These are phyloP conservation scores for Drosophila carrolli DNA, from an alignment of 1,140 invertebrate genomes.

Conservation along the genomic window DNA sequence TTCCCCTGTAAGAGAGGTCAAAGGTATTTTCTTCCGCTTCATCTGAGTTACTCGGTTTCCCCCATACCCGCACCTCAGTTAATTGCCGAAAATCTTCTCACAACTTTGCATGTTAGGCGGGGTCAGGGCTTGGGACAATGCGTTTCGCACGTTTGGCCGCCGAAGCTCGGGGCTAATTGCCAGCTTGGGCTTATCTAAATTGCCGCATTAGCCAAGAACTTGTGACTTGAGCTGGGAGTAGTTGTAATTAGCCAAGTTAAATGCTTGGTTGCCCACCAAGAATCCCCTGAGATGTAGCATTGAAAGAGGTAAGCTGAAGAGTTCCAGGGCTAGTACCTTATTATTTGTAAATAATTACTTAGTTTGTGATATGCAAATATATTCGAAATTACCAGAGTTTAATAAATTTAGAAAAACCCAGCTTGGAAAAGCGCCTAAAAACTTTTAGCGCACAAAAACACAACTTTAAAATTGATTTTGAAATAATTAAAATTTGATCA, in stretches of 20 bases:
- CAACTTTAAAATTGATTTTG: no score
- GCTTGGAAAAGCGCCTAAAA: background rate
- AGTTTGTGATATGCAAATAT: no score
- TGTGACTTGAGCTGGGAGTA: constrained; percentile 44
- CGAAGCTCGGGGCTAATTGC: constrained; percentile 62
- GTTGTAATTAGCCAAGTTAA: constrained; percentile 76
- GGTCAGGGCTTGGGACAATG: constrained; percentile 78
- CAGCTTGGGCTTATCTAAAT: constrained; percentile 76
- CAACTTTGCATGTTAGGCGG: constrained; percentile 67
- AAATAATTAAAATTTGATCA: no score
- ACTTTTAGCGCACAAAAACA: background rate
- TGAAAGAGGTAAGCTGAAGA: constrained; percentile 18
- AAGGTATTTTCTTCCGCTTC: constrained; percentile 36
- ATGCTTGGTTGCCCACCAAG: constrained; percentile 64
- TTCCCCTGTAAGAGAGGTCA: constrained; percentile 31
- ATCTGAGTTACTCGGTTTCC: constrained; percentile 26
- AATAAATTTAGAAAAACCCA: no score
- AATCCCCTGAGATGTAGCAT: constrained; percentile 35
- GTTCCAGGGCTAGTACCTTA: constrained; percentile 4
- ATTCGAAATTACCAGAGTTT: no score
- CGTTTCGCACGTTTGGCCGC: constrained; percentile 61
- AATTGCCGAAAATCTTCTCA: constrained; percentile 53
- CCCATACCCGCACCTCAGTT: constrained; percentile 6
- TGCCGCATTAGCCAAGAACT: constrained; percentile 79
- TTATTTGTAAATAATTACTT: constrained; percentile 18